Conservation (phyloP, 2,797 vertebrate species). For the Bradypus variegatus region DNA sequence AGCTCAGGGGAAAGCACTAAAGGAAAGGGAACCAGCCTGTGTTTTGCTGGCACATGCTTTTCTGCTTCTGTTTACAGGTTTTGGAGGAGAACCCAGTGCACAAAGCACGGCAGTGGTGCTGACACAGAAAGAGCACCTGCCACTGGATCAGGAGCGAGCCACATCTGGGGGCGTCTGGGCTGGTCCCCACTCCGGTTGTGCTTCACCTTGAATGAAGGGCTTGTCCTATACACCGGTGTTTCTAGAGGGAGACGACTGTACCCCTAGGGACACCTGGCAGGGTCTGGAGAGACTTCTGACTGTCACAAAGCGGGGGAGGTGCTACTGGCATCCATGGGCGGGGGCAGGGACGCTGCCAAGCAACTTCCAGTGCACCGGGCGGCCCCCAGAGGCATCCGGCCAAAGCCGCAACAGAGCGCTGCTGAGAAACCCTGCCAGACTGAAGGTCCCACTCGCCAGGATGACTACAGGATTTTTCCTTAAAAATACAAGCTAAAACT, state of each 20-base stretch:
- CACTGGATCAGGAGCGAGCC: accelerated
- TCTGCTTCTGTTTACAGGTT: background rate
- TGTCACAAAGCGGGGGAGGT: accelerated
- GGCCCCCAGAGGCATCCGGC: accelerated
- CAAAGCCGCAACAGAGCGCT: accelerated
- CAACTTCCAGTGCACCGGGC: background rate
- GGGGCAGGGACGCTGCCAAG: background rate
- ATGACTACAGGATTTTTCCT: accelerated
- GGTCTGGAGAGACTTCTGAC: background rate
- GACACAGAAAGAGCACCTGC: background rate
- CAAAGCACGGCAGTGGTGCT: accelerated
- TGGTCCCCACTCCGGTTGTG: background rate
- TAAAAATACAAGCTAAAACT: background rate
- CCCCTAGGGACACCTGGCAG: background rate
- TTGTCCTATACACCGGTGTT: accelerated
- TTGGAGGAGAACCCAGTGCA: accelerated
- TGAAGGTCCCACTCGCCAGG: background rate
- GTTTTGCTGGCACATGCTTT: too few relatives aligned
- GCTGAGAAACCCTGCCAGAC: background rate
- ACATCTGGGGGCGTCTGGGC: accelerated
- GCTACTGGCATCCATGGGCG: background rate
- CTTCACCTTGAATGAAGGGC: background rate
- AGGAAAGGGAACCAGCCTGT: background rate
- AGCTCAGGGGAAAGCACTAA: accelerated
- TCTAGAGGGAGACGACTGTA: accelerated